These are phyloP conservation scores for Thereva nobilitata DNA, from an alignment of 2,888 invertebrate species.

Conservation along the genomic window DNA sequence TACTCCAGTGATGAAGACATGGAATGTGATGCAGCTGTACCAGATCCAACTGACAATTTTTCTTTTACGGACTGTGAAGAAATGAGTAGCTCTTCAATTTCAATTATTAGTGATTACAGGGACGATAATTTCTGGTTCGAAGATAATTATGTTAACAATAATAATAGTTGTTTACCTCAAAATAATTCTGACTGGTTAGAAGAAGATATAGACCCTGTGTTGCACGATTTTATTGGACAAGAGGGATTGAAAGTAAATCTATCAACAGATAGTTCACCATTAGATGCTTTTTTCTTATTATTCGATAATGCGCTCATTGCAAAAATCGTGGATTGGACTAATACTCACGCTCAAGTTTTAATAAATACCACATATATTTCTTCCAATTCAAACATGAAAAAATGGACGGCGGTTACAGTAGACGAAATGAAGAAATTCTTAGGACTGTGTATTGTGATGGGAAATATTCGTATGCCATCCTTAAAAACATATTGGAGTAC, in stretches of 20 bases:
- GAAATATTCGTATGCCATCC: too few relatives aligned
- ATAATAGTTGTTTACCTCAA: not conserved
- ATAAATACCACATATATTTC: not conserved
- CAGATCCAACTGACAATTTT: too few relatives aligned
- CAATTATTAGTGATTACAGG: too few relatives aligned
- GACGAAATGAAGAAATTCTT: conserved; percentile 3
- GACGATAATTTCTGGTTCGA: too few relatives aligned
- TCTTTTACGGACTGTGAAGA: too few relatives aligned
- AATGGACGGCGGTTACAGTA: conserved; percentile 5
- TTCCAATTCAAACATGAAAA: not conserved
- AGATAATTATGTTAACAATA: not conserved
- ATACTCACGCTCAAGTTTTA: conserved; percentile 3
- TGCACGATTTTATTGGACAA: conserved; percentile 11
- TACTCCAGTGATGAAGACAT: too few relatives aligned
- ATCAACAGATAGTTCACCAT: not conserved
- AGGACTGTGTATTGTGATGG: conserved; percentile 3
- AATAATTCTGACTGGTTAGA: conserved; percentile 2
- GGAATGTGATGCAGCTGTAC: too few relatives aligned
- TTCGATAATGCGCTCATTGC: too few relatives aligned
- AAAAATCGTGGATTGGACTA: too few relatives aligned
- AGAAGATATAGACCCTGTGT: conserved; percentile 2
- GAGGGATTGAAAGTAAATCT: conserved; percentile 14
- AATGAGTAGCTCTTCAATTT: too few relatives aligned
- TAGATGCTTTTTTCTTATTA: too few relatives aligned
- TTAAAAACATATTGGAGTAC: too few relatives aligned